A percentile compares a stretch with the other conserved stretches of the same genome.
Evolutionary conservation across 2,113 vertebrate species (phyloP).

Genomic region (Erythrocercus mccallii): DNA sequence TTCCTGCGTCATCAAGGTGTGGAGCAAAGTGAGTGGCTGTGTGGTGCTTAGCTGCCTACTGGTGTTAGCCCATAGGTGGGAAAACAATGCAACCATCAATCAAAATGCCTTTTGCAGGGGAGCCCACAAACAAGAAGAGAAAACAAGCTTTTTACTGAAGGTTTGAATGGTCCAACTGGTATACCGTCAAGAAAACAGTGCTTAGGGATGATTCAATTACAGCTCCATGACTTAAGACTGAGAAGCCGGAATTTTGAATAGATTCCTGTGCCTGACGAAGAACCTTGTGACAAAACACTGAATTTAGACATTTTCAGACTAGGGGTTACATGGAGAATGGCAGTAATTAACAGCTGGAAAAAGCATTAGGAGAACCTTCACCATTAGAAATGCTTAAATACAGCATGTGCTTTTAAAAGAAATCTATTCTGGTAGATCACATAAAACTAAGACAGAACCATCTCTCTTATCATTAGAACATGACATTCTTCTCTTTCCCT

Average conservation of each 20-base stretch:
- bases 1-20: neutral
- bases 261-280: neutral
- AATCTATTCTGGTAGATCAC: neutral
- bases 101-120: neutral
- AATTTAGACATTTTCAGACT: neutral
- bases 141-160: neutral
- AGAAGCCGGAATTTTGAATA: accelerated
- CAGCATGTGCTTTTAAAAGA: neutral
- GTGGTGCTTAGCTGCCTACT: neutral
- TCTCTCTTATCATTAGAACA: neutral
- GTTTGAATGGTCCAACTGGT: neutral
- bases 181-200: neutral
- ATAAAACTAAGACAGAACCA: neutral
- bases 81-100: neutral
- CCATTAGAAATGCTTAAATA: neutral
- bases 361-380: neutral
- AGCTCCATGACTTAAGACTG: neutral
- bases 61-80: neutral
- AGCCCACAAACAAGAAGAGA: neutral
- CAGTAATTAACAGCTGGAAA: neutral
- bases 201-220: neutral
- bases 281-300: neutral
- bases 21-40: neutral
- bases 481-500: neutral
- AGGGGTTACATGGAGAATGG: neutral